phyloP scores from a whole-genome alignment of 23 tunicate species.

The Phallusia fumigata region DNA sequence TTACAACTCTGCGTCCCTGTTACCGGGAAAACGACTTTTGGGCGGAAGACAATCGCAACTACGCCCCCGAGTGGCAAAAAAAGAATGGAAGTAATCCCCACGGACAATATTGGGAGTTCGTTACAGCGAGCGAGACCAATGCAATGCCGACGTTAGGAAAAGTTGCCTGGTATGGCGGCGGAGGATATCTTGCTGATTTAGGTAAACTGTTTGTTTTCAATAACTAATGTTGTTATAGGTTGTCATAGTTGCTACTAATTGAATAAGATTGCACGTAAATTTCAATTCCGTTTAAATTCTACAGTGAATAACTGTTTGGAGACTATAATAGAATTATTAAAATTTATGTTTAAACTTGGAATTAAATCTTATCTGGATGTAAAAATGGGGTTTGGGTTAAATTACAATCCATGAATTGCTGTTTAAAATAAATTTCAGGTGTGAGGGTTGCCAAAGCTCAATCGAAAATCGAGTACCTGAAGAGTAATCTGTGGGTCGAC shows the following conservation, averaged over 20 bases:
- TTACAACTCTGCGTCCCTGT: conserved; percentile 18
- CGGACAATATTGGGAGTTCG: conserved; percentile 25
- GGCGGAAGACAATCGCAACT: conserved; percentile 20
- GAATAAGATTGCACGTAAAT: too few relatives aligned
- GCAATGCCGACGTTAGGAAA: conserved; percentile 22
- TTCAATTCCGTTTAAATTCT: too few relatives aligned
- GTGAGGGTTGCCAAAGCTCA: conserved; percentile 15
- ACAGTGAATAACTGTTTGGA: too few relatives aligned
- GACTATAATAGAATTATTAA: too few relatives aligned
- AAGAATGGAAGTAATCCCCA: not conserved
- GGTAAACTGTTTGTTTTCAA: conserved; percentile 9
- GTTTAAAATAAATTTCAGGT: conserved; percentile 3
- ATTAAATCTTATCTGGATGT: too few relatives aligned
- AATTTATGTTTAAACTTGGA: too few relatives aligned
- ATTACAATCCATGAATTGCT: too few relatives aligned
- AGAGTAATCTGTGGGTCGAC: conserved; percentile 32
- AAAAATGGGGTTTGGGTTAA: too few relatives aligned
- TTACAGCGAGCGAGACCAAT: conserved; percentile 1
- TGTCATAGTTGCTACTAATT: too few relatives aligned
- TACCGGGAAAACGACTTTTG: conserved; percentile 10
- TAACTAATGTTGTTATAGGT: too few relatives aligned
- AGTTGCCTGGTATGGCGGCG: conserved; percentile 27
- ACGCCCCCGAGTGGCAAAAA: conserved; percentile 19
- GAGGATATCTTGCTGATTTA: conserved; percentile 52
- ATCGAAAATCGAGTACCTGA: conserved; percentile 19